Percentiles rank a stretch among this genome's conserved stretches.
These are phyloP conservation scores for Sinotaia quadrata DNA, from an alignment of 2,888 invertebrate genomes.

Conservation along the genomic window DNA sequence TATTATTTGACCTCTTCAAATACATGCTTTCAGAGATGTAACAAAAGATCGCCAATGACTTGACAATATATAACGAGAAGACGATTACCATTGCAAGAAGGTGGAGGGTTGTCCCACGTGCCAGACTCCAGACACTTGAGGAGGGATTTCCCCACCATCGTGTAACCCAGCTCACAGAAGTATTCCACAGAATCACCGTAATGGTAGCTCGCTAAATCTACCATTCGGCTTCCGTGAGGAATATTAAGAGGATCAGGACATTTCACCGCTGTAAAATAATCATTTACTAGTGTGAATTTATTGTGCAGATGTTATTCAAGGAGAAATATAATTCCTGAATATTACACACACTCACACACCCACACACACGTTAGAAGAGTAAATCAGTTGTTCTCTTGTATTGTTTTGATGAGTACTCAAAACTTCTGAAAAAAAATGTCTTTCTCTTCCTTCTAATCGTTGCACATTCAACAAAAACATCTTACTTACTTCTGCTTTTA, in stretches of 20 bases:
- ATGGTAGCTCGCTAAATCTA: conserved; percentile 32
- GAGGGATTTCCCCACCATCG: conserved; percentile 89
- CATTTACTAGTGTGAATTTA: too few species aligned
- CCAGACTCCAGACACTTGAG: conserved; percentile 91
- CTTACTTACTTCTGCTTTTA: too few species aligned
- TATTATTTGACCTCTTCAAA: too few species aligned
- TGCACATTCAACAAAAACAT: too few species aligned
- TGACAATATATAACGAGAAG: neutral
- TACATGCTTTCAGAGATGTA: neutral
- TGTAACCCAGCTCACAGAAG: conserved; percentile 91
- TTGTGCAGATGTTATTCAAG: neutral
- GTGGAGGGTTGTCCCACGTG: conserved; percentile 93
- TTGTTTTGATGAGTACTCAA: too few species aligned
- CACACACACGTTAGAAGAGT: neutral
- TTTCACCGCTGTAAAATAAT: conserved; percentile 13
- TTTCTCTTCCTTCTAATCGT: too few species aligned
- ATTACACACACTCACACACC: neutral
- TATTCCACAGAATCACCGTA: conserved; percentile 86
- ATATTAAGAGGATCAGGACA: conserved; percentile 41
- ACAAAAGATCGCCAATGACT: neutral
- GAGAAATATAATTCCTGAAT: neutral
- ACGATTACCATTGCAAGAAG: conserved; percentile 91
- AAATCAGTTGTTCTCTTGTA: too few species aligned
- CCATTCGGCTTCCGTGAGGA: conserved; percentile 38
- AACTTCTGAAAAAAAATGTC: too few species aligned